Base-by-base conservation (phyloP, 2,888 invertebrate species). In the Idaea biselata region DNA sequence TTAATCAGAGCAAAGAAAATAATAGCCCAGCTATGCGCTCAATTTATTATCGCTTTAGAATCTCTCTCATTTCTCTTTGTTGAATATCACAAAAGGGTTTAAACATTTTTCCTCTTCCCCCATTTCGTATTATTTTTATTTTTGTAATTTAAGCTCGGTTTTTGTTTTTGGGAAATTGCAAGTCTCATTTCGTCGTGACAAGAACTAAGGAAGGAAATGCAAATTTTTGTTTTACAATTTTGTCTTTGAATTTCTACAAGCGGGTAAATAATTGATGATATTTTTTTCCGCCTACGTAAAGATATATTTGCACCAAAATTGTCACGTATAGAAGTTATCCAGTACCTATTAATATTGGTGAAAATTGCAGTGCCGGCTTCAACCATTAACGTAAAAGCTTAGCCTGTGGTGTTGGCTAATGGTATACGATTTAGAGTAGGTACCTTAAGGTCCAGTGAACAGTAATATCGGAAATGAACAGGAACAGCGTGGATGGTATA, bases 41-140 rank as follows among this genome's bases (percentile, higher is more conserved):
- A 79, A 80, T 83, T 84, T 82, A 82, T 83, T 81, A 81, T 77
- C 74, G 75, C 72, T 77, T 79, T 71, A 76, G 70, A 78, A 78
- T 77, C 72, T 67, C 68, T 68, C 69, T 60, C 73, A 74, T 77
- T 76, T 74, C 68, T 73, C 77, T 80, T 83, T 83, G 80, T 83
- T 77, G 62, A 73, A 76, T 76, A 76, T 75, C 68, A 80, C 75
- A 81, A 80, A 79, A 80, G 80, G 78, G 78, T 77, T 79, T 68
- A 66, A 61, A 66, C 68, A 73, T 76, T 74, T 77, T 72, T 70
- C 72, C 67, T 67, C 67, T 63, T 63, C 65, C 67, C 72, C 44
- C 44, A 44, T 44, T 44, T 44, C 44, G 14, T 44, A 44, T 14
- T 67, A 68, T 70, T 68, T 68, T 67, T 68, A 58, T 65, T 69